Percentiles rank a stretch among this genome's conserved stretches.
Evolutionary conservation across 2,797 vertebrate species (phyloP).

Genomic region (Phylloscopus collybita): DNA sequence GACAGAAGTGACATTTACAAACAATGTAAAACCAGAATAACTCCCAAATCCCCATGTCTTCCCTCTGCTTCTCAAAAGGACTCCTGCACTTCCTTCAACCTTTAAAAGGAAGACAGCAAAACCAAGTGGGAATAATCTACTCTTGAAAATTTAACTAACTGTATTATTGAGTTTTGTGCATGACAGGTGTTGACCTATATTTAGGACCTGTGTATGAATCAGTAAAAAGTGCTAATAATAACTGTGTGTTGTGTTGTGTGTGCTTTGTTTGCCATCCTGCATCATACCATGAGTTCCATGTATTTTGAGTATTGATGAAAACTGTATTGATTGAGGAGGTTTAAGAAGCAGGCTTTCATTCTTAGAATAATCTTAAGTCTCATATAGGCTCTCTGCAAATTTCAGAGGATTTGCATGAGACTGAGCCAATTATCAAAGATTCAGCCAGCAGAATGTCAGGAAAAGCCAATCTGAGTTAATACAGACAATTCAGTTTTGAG

Average conservation of each 20-base stretch:
- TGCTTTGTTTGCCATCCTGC: neutral
- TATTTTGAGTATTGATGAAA: neutral
- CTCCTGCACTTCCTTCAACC: neutral
- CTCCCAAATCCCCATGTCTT: neutral
- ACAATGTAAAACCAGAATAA: constrained; percentile 4
- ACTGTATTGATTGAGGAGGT: neutral
- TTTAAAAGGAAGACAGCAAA: constrained; percentile 14
- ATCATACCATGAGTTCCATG: neutral
- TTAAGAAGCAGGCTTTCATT: constrained; percentile 3
- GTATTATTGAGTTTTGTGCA: neutral
- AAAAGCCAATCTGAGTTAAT: neutral
- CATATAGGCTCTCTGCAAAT: neutral
- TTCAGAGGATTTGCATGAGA: constrained; percentile 35
- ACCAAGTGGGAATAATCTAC: neutral
- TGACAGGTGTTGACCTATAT: neutral
- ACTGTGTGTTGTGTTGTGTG: neutral
- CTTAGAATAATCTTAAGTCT: neutral
- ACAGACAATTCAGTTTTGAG: neutral
- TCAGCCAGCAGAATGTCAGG: neutral
- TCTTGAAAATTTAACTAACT: neutral
- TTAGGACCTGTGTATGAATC: neutral
- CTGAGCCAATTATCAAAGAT: constrained; percentile 21
- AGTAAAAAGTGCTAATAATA: neutral
- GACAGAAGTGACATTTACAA: constrained; percentile 22
- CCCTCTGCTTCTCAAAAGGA: neutral